Percentiles rank a stretch among this genome's conserved stretches.
phyloP scores from a whole-genome alignment of 2,797 vertebrate species.

The Apogon talboti region DNA sequence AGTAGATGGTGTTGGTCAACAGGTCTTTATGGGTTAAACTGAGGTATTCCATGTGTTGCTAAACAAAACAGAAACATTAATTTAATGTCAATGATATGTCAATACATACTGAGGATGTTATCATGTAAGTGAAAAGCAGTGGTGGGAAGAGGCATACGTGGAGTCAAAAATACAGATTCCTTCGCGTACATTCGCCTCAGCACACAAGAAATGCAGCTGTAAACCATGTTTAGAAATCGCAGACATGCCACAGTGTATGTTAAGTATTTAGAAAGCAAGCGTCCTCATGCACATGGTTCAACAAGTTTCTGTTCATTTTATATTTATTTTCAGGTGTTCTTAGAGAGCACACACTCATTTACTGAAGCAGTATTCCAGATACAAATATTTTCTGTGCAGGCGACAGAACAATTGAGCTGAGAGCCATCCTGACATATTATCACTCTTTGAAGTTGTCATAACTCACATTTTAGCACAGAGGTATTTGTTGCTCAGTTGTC shows the following conservation, averaged over 20 bases:
- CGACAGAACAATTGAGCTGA: too few relatives aligned
- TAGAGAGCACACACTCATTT: background rate
- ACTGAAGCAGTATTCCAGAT: background rate
- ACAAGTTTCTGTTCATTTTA: background rate
- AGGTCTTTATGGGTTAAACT: too few relatives aligned
- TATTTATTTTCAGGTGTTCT: background rate
- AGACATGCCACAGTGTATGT: background rate
- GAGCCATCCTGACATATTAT: too few relatives aligned
- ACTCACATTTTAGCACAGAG: too few relatives aligned
- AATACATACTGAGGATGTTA: too few relatives aligned
- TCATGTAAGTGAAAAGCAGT: background rate
- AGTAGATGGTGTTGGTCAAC: too few relatives aligned
- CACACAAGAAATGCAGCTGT: background rate
- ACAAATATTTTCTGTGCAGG: too few relatives aligned
- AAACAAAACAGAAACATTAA: too few relatives aligned
- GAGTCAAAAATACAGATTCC: background rate
- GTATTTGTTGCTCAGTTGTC: too few relatives aligned
- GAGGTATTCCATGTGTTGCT: too few relatives aligned
- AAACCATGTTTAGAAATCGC: slow-evolving; percentile 1
- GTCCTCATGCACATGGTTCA: background rate
- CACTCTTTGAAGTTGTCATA: too few relatives aligned
- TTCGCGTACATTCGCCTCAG: background rate
- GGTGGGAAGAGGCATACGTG: background rate
- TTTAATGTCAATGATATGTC: too few relatives aligned
- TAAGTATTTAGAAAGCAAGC: background rate